Percentiles rank a stretch among this genome's conserved stretches.
These are phyloP conservation scores for Plodia interpunctella DNA, from an alignment of 1,140 invertebrate genomes.

Conservation along the genomic window DNA sequence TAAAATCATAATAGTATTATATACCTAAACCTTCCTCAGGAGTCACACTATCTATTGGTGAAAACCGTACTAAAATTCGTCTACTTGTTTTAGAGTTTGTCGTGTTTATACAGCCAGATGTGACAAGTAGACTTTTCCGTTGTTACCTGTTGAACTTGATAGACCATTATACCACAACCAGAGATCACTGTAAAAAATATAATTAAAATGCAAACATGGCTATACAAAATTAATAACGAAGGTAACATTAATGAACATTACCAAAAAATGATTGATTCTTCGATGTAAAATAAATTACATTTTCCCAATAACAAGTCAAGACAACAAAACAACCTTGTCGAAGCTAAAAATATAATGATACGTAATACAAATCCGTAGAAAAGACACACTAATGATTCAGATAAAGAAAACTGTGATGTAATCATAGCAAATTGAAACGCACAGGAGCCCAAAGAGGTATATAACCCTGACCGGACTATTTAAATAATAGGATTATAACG, in stretches of 20 bases:
- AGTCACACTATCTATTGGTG: no score
- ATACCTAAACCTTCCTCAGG: no score
- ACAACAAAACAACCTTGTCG: not conserved
- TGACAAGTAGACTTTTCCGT: no score
- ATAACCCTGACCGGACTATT: conserved; percentile 16
- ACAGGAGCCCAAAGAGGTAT: conserved; percentile 17
- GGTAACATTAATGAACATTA: not conserved
- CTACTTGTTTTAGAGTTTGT: no score
- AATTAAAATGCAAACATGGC: no score
- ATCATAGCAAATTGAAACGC: conserved; percentile 23
- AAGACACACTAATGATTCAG: conserved; percentile 2
- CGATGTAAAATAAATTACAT: not conserved
- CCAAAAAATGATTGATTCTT: not conserved
- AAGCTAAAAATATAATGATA: not conserved
- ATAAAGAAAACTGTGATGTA: conserved; percentile 17
- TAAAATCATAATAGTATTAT: no score
- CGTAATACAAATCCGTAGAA: not conserved
- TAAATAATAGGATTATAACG: conserved; percentile 10
- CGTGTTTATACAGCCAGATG: no score
- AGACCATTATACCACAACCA: no score
- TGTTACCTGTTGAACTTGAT: no score
- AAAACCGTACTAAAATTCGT: no score
- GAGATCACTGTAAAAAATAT: no score
- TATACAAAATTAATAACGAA: not conserved
- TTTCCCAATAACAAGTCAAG: conserved; percentile 3